These are phyloP conservation scores for Dasyurus viverrinus DNA, from an alignment of 2,113 vertebrate species.

Conservation along the genomic window DNA sequence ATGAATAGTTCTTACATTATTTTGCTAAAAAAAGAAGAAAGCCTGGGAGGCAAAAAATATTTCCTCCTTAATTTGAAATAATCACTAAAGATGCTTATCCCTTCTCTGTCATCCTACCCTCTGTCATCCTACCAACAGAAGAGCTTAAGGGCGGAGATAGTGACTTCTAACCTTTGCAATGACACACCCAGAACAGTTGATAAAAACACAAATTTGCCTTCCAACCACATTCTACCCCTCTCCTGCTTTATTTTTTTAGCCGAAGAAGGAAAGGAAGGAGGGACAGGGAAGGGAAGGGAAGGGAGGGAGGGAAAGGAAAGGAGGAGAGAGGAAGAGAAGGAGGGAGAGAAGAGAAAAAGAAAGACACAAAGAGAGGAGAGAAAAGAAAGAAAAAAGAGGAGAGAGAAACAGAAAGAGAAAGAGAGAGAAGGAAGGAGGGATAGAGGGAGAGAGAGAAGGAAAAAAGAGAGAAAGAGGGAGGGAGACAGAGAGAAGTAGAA, in stretches of 20 bases:
- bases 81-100: neutral
- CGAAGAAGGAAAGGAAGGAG: no score
- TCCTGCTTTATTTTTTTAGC: conserved; percentile 18
- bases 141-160: neutral
- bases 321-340: no score
- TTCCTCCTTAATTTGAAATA: conserved; percentile 3
- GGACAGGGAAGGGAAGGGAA: no score
- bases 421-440: no score
- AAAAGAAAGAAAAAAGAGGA: no score
- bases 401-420: no score
- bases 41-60: conserved; percentile 7
- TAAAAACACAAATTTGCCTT: neutral
- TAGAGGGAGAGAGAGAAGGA: no score
- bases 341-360: no score
- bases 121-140: conserved; percentile 13
- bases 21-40: neutral
- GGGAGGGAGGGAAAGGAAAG: no score
- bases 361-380: no score
- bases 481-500: no score
- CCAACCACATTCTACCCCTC: neutral
- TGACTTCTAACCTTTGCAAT: neutral
- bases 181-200: neutral
- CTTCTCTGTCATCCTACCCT: neutral
- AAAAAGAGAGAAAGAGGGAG: no score
- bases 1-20: conserved; percentile 35